Base-by-base conservation (phyloP, 2,113 vertebrate species). In the Capricornis sumatraensis region DNA sequence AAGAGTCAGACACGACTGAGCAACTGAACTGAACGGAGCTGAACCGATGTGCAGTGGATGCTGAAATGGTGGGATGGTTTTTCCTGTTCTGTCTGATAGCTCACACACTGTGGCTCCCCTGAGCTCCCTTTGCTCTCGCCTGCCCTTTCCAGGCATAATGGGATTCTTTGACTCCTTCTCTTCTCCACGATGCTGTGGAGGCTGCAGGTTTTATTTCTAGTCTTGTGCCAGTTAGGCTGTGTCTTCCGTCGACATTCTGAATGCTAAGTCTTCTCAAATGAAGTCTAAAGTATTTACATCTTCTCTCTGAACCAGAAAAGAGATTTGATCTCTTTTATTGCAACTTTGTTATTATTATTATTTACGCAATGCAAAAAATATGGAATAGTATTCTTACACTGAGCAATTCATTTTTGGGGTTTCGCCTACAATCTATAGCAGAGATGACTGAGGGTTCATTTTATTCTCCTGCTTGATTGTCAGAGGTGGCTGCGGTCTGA, bases 401-500 rank as follows among this genome's bases (percentile, higher is more conserved):
- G 3, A 81, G 9, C 55, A 11, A 10, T 45, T 17, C 5, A 7
- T 19, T 19, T 7, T 2, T 0, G 78, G 78, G n/a, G 10, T 5
- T 6, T 9, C 17, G 7, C 8, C 2, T 5, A 2, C 25, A 36
- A 1, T 15, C 55, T 17, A 2, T 6, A 5, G 16, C 55, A 1
- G 43, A 5, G 6, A 7, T 13, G 4, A 27, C 11, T 17, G 23
- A 40, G 47, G 47, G 17, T 25, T 25, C 57, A 2, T 62, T 23
- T n/a, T 23, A 9, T 33, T 19, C 43, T 85, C 8, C 82, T 58
- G 53, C 53, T 43, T 15, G 23, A 57, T 36, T 14, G 21, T 36
- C 50, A 27, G 2, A 36, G n/a, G 13, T 30, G 21, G 30, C 27
- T 53, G 33, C 2, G 0, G 28, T 6, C 57, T 0, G 19, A 25